Base-by-base conservation (phyloP, 2,113 vertebrate species). In the Delphinapterus leucas region DNA sequence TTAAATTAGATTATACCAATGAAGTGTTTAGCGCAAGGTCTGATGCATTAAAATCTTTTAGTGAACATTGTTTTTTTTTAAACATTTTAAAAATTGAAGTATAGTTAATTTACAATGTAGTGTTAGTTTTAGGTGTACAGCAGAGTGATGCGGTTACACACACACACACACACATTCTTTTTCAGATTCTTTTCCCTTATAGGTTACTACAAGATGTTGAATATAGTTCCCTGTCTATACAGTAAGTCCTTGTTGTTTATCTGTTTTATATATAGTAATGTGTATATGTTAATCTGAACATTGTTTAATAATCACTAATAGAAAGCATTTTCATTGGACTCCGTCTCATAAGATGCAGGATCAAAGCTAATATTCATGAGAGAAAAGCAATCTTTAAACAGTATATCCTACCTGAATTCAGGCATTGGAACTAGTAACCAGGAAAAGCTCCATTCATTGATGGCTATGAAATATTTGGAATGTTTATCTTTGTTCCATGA, bases 401-500 rank as follows among this genome's bases (percentile, higher is more conserved):
- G 25, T 88, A 36, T 60, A 58, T 79, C 80, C 17, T 88, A 58
- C 38, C 47, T 88, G 84, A 79, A 26, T 70, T 77, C 76, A 96
- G 68, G 8, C 53, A 9, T 25, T 80, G 28, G 55, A 63, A 68
- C 4, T 61, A 25, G 36, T 65, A 87, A 9, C 8, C n/a, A 84
- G 28, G 71, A 87, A 90, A 74, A 65, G 8, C 60, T 87, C 6
- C 23, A 82, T 70, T 95, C 20, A 63, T 38, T 84, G n/a, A 49
- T 92, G 49, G 38, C 55, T 74, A 3, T 47, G 88, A 81, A 53
- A 55, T 88, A 87, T 80, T 84, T 53, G 9, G 49, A 82, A 74
- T 92, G 53, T 83, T 84, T 65, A 12, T 67, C 31, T 97, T 96
- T 84, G 49, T 90, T 81, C 31, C 28, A n/a, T 63, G 73, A 96